Evolutionary conservation across 2,888 invertebrate genomes (phyloP).

Genomic region (Napeogenes sylphis): DNA sequence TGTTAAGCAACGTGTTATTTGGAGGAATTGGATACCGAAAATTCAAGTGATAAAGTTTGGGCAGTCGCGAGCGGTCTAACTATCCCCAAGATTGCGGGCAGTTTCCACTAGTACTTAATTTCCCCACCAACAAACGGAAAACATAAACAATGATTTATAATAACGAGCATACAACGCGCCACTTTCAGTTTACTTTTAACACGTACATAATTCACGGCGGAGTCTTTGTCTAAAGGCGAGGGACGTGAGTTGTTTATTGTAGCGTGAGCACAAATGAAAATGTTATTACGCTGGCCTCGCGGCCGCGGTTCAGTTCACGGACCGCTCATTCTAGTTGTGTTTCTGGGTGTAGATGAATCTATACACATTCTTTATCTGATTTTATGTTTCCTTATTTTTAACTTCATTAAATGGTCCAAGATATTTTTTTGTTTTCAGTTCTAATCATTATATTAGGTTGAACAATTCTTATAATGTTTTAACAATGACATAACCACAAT

Average conservation of each 20-base stretch:
- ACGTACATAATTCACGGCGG: conserved; percentile 76
- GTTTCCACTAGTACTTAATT: conserved; percentile 71
- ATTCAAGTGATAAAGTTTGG: conserved; percentile 32
- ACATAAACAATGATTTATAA: conserved; percentile 79
- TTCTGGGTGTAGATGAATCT: conserved; percentile 14
- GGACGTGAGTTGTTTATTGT: conserved; percentile 77
- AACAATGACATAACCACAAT: no score
- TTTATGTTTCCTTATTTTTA: conserved; percentile 7
- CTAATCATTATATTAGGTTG: neutral
- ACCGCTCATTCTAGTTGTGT: conserved; percentile 24
- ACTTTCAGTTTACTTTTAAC: conserved; percentile 79
- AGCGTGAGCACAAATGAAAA: conserved; percentile 76
- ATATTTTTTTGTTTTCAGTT: neutral
- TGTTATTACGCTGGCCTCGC: conserved; percentile 69
- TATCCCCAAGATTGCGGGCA: conserved; percentile 45
- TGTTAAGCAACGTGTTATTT: conserved; percentile 19
- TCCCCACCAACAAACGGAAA: conserved; percentile 74
- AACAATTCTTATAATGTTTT: neutral
- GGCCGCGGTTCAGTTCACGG: conserved; percentile 35
- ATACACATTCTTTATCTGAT: conserved; percentile 10
- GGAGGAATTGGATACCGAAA: conserved; percentile 27
- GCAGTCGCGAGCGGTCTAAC: conserved; percentile 49
- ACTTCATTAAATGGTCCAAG: conserved; percentile 8
- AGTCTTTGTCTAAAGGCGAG: conserved; percentile 77
- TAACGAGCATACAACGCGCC: conserved; percentile 74